These are phyloP conservation scores for Botia almorhae DNA, from an alignment of 2,797 vertebrate species.

Conservation along the genomic window DNA sequence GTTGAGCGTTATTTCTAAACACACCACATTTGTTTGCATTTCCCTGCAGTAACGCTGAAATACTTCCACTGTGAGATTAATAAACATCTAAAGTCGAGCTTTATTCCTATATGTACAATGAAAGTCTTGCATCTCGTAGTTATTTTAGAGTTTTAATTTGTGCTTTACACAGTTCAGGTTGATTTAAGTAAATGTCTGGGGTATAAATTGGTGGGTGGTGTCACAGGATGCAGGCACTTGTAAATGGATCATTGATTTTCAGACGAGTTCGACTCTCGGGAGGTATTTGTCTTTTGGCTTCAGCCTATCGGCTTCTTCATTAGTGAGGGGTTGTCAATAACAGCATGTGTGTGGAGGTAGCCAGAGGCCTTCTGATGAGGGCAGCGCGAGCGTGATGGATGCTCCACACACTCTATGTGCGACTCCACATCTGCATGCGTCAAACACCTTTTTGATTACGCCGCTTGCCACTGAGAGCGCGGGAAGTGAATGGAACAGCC, in stretches of 20 bases:
- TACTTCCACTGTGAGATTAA: neutral
- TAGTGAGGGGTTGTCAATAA: constrained; percentile 55
- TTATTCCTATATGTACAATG: neutral
- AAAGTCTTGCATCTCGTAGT: constrained; percentile 1
- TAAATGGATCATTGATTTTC: constrained; percentile 57
- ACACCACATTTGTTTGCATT: neutral
- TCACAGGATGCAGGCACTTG: constrained; percentile 47
- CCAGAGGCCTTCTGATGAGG: constrained; percentile 36
- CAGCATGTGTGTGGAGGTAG: constrained; percentile 35
- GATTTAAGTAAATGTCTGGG: constrained; percentile 34
- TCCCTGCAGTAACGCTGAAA: neutral
- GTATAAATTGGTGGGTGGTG: constrained; percentile 51
- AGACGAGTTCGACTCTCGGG: constrained; percentile 42
- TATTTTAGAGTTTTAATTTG: neutral
- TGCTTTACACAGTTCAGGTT: constrained; percentile 36
- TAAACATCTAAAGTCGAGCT: neutral
- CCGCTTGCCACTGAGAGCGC: constrained; percentile 12
- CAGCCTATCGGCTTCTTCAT: constrained; percentile 56
- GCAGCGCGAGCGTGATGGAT: constrained; percentile 27
- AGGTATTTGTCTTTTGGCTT: constrained; percentile 52
- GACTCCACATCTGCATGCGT: constrained; percentile 22
- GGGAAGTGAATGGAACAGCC: constrained; percentile 12
- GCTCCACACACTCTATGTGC: constrained; percentile 19
- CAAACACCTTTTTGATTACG: constrained; percentile 20
- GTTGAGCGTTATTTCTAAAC: neutral